Percentiles rank a stretch among this genome's conserved stretches.
Conservation (phyloP, 2,113 vertebrate species). For the Periophthalmodon schlosseri region DNA sequence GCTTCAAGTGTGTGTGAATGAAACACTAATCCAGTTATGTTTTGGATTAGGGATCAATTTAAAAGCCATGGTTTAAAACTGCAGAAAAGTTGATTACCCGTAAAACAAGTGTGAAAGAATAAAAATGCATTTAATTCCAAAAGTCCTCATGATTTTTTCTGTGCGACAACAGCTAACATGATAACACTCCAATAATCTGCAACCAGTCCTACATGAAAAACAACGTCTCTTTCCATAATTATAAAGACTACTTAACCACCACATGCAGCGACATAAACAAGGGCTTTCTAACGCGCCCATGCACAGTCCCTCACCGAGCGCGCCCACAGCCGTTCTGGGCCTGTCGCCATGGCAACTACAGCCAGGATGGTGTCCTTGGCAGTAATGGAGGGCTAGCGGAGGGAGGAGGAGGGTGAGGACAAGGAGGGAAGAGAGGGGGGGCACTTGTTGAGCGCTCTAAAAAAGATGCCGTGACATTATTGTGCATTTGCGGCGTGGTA, state of each 20-base stretch:
- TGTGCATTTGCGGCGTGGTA: conserved; percentile 36
- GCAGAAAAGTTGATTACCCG: background rate
- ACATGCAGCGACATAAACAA: conserved; percentile 25
- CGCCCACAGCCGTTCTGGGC: conserved; percentile 75
- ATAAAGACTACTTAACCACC: conserved; percentile 3
- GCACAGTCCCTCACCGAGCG: conserved; percentile 70
- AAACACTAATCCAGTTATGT: background rate
- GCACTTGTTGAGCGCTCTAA: conserved; percentile 69
- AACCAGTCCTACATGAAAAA: background rate
- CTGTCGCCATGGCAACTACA: conserved; percentile 74
- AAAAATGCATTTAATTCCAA: background rate
- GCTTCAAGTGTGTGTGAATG: background rate
- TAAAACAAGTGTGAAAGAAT: background rate
- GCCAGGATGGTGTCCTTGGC: conserved; percentile 75
- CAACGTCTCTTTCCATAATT: background rate
- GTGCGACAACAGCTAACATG: background rate
- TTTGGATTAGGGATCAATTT: background rate
- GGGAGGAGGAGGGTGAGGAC: conserved; percentile 8
- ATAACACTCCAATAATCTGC: background rate
- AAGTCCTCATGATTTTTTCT: background rate
- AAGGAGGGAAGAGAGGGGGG: conserved; percentile 8
- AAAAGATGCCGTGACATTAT: conserved; percentile 53
- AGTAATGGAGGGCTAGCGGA: conserved; percentile 54
- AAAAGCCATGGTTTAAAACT: background rate
- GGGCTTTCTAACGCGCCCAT: conserved; percentile 44